Percentiles rank a stretch among this genome's conserved stretches.
Evolutionary conservation across 2,888 invertebrate species (phyloP).

Genomic region (Philaethria dido): DNA sequence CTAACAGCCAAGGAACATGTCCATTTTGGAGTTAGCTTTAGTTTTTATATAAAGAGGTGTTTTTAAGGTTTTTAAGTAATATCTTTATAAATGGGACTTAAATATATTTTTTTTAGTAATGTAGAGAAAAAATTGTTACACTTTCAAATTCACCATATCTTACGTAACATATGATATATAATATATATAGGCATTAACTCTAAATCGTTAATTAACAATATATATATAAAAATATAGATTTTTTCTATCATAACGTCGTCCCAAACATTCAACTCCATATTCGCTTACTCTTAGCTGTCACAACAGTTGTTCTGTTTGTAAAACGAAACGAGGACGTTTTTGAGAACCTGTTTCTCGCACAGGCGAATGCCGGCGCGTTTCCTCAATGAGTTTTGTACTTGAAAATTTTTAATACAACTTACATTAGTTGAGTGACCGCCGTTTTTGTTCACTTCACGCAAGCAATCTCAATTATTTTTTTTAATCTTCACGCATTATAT

Average conservation of each 20-base stretch:
- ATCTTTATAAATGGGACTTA: not conserved
- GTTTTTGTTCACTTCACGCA: slow-evolving; percentile 46
- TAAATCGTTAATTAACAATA: not conserved
- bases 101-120: not conserved
- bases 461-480: not conserved
- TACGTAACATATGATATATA: too few relatives aligned
- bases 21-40: slow-evolving; percentile 4
- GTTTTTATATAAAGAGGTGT: not conserved
- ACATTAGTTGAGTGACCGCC: slow-evolving; percentile 49
- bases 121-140: not conserved
- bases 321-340: slow-evolving; percentile 63
- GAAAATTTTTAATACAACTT: slow-evolving; percentile 44
- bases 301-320: slow-evolving; percentile 57
- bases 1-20: slow-evolving; percentile 7
- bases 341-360: slow-evolving; percentile 59
- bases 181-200: not conserved
- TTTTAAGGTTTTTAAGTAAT: not conserved
- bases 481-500: not conserved
- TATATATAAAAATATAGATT: not conserved
- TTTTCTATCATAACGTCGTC: not conserved
- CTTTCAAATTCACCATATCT: not conserved
- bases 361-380: slow-evolving; percentile 55
- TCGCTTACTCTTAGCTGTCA: slow-evolving; percentile 54
- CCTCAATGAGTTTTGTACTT: slow-evolving; percentile 60
- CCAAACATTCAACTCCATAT: slow-evolving; percentile 40